Evolutionary conservation across 1,140 invertebrate species (phyloP).

Genomic region (Brachionus manjavacas): DNA sequence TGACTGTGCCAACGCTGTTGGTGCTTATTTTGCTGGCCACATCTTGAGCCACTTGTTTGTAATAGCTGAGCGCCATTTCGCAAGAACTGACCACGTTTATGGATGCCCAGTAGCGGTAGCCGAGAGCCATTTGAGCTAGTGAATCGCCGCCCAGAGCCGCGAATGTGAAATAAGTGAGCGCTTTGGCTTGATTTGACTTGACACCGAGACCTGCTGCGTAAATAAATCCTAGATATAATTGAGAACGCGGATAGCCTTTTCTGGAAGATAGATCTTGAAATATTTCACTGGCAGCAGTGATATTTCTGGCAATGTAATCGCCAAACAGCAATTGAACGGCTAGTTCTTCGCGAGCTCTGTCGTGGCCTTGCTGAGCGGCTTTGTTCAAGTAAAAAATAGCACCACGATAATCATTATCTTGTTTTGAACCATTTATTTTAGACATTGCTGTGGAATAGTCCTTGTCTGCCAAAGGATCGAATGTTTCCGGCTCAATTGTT

Average conservation of each 20-base stretch:
- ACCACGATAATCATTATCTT: constrained; percentile 1
- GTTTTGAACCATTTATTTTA: constrained; percentile 6
- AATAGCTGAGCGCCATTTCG: constrained; percentile 76
- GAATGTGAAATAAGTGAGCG: constrained; percentile 83
- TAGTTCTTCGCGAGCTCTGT: constrained; percentile 71
- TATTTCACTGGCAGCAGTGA: constrained; percentile 68
- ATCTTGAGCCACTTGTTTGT: constrained; percentile 73
- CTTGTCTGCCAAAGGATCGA: background rate
- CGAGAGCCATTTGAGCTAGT: constrained; percentile 86
- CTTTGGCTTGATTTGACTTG: constrained; percentile 54
- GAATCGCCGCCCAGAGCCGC: constrained; percentile 80
- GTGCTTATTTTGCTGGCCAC: constrained; percentile 30
- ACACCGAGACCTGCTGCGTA: constrained; percentile 7
- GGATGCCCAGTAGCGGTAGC: constrained; percentile 74
- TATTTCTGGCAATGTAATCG: constrained; percentile 66
- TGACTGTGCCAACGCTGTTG: constrained; percentile 64
- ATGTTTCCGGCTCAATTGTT: background rate
- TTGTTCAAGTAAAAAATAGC: constrained; percentile 61
- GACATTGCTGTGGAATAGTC: background rate
- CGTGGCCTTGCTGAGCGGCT: constrained; percentile 73
- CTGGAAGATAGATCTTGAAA: constrained; percentile 70
- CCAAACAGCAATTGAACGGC: constrained; percentile 83
- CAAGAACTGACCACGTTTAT: constrained; percentile 79
- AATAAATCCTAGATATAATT: constrained; percentile 60
- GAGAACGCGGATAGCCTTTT: constrained; percentile 75